Conservation (phyloP, 2,797 vertebrate genomes). For the Tadarida brasiliensis region DNA sequence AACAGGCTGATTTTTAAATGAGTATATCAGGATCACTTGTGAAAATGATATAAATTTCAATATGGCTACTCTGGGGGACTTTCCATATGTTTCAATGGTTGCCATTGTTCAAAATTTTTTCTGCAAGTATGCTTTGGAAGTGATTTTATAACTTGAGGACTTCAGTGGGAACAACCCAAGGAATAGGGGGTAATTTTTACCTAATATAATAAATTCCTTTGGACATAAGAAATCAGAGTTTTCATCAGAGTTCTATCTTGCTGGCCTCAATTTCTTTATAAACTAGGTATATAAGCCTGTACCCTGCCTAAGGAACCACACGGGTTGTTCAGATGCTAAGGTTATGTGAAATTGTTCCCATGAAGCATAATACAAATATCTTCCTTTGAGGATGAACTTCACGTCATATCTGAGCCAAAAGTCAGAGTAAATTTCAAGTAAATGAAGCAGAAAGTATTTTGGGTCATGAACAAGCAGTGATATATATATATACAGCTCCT, state of each 20-base stretch:
- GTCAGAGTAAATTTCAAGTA: slow-evolving; percentile 13
- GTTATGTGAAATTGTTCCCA: not conserved
- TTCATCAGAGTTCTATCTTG: not conserved
- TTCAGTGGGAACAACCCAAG: not conserved
- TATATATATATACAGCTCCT: not conserved
- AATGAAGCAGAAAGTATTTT: not conserved
- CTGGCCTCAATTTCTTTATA: not conserved
- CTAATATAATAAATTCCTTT: not conserved
- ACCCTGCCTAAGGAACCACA: not conserved
- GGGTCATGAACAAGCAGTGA: not conserved
- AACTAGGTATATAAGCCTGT: not conserved
- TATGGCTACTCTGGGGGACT: not conserved
- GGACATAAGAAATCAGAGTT: not conserved
- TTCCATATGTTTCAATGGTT: not conserved
- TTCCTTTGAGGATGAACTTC: not conserved
- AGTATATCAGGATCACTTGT: not conserved
- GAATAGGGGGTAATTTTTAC: not conserved
- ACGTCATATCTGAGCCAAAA: not conserved
- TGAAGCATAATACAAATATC: not conserved
- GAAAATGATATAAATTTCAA: slow-evolving; percentile 13
- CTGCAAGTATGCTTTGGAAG: not conserved
- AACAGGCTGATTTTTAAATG: slow-evolving; percentile 13
- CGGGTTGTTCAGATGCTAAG: not conserved
- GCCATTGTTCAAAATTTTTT: not conserved
- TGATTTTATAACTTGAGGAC: not conserved